A percentile compares a stretch with the other conserved stretches of the same genome.
Evolutionary conservation across 2,113 vertebrate species (phyloP).

Genomic region (Puma concolor): DNA sequence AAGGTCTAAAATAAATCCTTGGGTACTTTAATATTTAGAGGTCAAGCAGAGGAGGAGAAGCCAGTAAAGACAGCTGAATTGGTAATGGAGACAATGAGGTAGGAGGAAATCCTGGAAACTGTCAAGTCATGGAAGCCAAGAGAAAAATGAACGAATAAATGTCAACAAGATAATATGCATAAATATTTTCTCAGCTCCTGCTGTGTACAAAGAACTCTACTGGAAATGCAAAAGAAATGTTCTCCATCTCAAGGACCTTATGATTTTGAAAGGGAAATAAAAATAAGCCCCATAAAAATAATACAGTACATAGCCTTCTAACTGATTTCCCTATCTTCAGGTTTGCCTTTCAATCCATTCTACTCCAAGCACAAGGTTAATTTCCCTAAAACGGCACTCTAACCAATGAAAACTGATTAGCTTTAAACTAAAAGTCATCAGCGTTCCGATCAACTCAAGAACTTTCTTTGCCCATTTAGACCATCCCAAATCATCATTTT

Average conservation of each 20-base stretch:
- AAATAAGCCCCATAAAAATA: slow-evolving; percentile 45
- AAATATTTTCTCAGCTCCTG: slow-evolving; percentile 50
- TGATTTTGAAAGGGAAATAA: slow-evolving; percentile 37
- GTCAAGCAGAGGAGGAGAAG: background rate
- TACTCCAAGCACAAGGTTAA: background rate
- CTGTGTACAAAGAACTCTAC: slow-evolving; percentile 25
- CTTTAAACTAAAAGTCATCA: slow-evolving; percentile 39
- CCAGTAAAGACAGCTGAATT: slow-evolving; percentile 40
- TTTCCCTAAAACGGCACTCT: background rate
- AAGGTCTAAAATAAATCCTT: slow-evolving; percentile 29
- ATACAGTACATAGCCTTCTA: background rate
- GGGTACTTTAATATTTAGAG: slow-evolving; percentile 24
- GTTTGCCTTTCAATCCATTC: background rate
- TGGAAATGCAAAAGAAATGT: background rate
- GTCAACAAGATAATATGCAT: slow-evolving; percentile 21
- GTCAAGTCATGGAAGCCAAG: background rate
- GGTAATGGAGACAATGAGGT: background rate
- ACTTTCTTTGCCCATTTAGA: background rate
- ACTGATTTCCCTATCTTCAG: background rate
- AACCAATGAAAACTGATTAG: slow-evolving; percentile 20
- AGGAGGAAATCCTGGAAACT: background rate
- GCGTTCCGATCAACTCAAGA: background rate
- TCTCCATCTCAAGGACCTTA: background rate
- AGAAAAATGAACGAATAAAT: slow-evolving; percentile 51
- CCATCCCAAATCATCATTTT: background rate